Base-by-base conservation (phyloP, 2,113 vertebrate genomes). In the Oriolus oriolus region DNA sequence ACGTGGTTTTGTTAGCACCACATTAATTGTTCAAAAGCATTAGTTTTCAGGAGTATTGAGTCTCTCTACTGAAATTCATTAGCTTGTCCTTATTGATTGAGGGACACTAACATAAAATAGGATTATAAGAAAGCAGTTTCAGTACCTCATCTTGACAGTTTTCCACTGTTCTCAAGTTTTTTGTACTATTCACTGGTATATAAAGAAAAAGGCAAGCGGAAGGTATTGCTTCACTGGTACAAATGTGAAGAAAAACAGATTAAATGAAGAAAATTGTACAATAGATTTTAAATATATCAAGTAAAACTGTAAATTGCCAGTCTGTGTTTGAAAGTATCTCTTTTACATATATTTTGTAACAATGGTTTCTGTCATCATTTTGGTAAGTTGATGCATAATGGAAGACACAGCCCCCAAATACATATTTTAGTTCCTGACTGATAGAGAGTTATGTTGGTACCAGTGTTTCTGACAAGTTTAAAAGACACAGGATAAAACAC, bases 401-500 rank as follows among this genome's bases (percentile, higher is more conserved):
- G 70, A 83, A 93, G 65, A 57, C 14, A 19, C 23, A 74, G 30
- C 42, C 22, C 17, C 1, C 1, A 74, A 71, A 73, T 59, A 65
- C 26, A 3, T 78, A n/a, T 78, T 86, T 96, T 84, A 78, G 7
- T 64, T 92, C 42, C 42, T 74, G 76, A 91, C 50, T 87, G 93
- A 75, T 84, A 52, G 42, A 75, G 41, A 64, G 41, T 88, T 94
- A 53, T 45, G 66, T 79, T 70, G 91, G 70, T 59, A 84, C 45
- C 42, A 80, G 33, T 77, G 81, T 95, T 96, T 93, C 79, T 90
- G 87, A 87, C 65, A 91, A 70, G 65, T 89, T 91, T 93, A 82
- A 79, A 87, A 85, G 70, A 69, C 77, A 75, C 8, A 50, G 92
- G 70, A 69, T 91, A 93, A 95, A 91, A 74, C 50, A 53, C 35